Evolutionary conservation across 2,113 vertebrate genomes (phyloP).

Genomic region (Spea multiplicata): DNA sequence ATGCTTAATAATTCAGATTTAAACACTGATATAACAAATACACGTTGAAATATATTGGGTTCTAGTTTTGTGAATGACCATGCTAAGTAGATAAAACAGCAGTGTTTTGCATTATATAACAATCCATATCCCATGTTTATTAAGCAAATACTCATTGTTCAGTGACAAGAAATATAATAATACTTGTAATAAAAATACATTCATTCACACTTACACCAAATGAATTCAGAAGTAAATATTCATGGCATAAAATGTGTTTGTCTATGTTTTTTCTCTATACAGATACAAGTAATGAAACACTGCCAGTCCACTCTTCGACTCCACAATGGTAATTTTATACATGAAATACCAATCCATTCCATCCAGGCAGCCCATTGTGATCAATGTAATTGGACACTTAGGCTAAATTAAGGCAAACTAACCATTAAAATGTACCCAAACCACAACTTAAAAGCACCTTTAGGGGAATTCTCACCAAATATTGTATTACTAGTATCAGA

Average conservation of each 20-base stretch:
- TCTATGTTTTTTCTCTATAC: not conserved
- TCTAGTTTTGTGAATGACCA: slow-evolving; percentile 17
- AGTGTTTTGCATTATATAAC: slow-evolving; percentile 6
- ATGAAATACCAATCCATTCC: no score
- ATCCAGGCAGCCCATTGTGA: no score
- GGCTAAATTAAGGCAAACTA: no score
- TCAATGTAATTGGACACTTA: no score
- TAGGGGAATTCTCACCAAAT: no score
- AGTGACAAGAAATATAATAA: not conserved
- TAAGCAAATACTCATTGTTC: slow-evolving; percentile 16
- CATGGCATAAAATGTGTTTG: not conserved
- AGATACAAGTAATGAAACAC: not conserved
- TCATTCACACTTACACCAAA: slow-evolving; percentile 20
- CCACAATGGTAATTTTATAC: no score
- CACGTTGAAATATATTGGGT: slow-evolving; percentile 10
- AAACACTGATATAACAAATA: not conserved
- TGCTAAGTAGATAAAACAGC: not conserved
- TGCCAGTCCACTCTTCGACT: no score
- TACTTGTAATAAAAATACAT: slow-evolving; percentile 20
- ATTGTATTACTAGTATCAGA: no score
- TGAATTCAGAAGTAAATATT: slow-evolving; percentile 19
- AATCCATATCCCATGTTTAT: slow-evolving; percentile 10
- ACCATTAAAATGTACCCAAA: no score
- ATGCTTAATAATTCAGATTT: slow-evolving; percentile 18
- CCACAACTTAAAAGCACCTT: no score